Evolutionary conservation across 2,113 vertebrate genomes (phyloP).

Genomic region (Platichthys flesus): DNA sequence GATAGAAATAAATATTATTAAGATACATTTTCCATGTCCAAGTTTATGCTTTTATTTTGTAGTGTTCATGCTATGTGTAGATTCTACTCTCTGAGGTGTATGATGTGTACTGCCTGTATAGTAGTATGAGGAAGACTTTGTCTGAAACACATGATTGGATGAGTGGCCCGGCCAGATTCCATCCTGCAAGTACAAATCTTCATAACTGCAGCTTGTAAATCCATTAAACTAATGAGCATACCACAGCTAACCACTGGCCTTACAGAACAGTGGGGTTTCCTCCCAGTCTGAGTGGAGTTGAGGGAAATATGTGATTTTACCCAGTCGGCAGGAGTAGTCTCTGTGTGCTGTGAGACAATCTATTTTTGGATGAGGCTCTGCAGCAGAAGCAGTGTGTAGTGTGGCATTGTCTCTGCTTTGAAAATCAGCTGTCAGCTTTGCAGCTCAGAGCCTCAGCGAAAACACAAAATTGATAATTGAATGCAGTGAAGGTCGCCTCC

Average conservation of each 20-base stretch:
- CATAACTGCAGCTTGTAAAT: slow-evolving; percentile 21
- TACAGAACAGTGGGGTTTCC: not conserved
- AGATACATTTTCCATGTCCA: not conserved
- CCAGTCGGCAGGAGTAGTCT: not conserved
- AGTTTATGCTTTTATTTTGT: not conserved
- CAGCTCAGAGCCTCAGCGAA: slow-evolving; percentile 16
- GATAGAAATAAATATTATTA: not conserved
- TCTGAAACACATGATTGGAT: not conserved
- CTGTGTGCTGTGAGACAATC: slow-evolving; percentile 25
- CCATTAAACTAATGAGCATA: slow-evolving; percentile 13
- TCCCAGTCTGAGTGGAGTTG: not conserved
- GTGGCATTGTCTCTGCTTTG: slow-evolving; percentile 11
- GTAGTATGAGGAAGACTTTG: not conserved
- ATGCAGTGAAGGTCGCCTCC: slow-evolving; percentile 7
- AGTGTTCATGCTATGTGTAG: not conserved
- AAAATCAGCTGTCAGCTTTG: slow-evolving; percentile 4
- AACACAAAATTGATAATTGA: slow-evolving; percentile 41
- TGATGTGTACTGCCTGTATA: not conserved
- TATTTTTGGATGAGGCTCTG: slow-evolving; percentile 61
- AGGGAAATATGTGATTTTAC: not conserved
- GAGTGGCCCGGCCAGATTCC: slow-evolving; percentile 27
- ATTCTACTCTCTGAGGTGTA: not conserved
- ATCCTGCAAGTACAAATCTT: not conserved
- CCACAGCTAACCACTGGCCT: slow-evolving; percentile 2
- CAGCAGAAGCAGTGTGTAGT: not conserved